Percentiles rank a stretch among this genome's conserved stretches.
These are phyloP conservation scores for Phortica magna DNA, from an alignment of 2,888 invertebrate genomes.

Conservation along the genomic window DNA sequence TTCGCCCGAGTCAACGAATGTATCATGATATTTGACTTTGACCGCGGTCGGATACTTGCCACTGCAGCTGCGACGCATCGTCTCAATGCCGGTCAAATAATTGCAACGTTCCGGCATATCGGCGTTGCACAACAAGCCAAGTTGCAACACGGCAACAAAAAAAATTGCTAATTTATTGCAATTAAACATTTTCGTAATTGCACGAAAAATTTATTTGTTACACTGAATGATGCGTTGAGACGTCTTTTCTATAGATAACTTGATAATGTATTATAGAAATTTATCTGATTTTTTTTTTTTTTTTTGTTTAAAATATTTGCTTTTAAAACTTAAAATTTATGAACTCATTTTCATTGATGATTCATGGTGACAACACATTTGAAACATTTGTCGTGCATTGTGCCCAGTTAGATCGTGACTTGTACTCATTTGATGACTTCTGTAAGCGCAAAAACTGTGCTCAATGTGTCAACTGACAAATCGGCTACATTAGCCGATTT, in stretches of 20 bases:
- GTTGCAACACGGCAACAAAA: not conserved
- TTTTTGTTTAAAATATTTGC: too few relatives aligned
- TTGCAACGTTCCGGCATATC: constrained; percentile 51
- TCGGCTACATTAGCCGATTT: constrained; percentile 52
- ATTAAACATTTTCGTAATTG: too few relatives aligned
- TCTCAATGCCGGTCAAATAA: constrained; percentile 38
- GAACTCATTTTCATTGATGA: not conserved
- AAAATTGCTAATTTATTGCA: too few relatives aligned
- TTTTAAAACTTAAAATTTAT: too few relatives aligned
- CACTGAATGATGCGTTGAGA: too few relatives aligned
- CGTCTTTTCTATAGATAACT: too few relatives aligned
- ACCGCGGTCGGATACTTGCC: constrained; percentile 53
- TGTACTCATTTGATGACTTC: not conserved
- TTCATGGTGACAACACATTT: not conserved
- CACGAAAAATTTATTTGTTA: too few relatives aligned
- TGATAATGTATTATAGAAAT: too few relatives aligned
- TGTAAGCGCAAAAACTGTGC: constrained; percentile 40
- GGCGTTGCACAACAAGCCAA: not conserved
- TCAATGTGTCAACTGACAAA: not conserved
- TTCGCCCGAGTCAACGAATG: constrained; percentile 52
- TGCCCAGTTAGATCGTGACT: not conserved
- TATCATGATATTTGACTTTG: constrained; percentile 55
- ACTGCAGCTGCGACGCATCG: constrained; percentile 41
- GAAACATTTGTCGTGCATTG: not conserved
- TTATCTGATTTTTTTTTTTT: too few relatives aligned